These are phyloP conservation scores for Lithodes maja DNA, from an alignment of 2,888 invertebrate genomes.

Conservation along the genomic window DNA sequence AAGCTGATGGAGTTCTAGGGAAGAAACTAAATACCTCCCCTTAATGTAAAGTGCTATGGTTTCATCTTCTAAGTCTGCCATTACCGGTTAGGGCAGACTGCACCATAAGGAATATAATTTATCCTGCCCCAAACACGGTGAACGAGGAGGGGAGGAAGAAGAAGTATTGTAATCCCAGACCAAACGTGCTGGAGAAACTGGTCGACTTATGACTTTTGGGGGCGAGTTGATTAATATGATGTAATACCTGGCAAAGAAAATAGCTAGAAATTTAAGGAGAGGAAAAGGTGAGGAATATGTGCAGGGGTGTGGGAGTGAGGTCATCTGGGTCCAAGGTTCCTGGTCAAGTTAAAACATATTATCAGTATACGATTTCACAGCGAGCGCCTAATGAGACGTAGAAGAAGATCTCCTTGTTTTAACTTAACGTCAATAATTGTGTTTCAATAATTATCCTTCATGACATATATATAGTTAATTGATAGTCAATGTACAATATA, in stretches of 20 bases:
- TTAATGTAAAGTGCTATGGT: conserved; percentile 11
- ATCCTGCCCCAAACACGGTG: too few relatives aligned
- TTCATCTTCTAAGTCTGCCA: background rate
- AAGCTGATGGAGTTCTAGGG: too few relatives aligned
- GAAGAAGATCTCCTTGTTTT: too few relatives aligned
- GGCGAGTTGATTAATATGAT: background rate
- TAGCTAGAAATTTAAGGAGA: background rate
- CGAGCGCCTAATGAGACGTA: too few relatives aligned
- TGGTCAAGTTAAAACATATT: too few relatives aligned
- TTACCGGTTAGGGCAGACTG: background rate
- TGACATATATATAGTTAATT: too few relatives aligned
- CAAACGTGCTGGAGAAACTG: background rate
- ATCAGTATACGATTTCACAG: too few relatives aligned
- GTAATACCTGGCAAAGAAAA: background rate
- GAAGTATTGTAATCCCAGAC: background rate
- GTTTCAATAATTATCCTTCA: too few relatives aligned
- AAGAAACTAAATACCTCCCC: too few relatives aligned
- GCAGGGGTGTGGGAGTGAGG: background rate
- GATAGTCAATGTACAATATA: too few relatives aligned
- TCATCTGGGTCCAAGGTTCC: background rate
- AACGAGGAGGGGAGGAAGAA: background rate
- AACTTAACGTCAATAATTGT: too few relatives aligned
- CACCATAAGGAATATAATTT: background rate
- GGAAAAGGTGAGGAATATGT: conserved; percentile 12
- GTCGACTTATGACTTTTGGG: background rate